Evolutionary conservation across 2,797 vertebrate species (phyloP).

Genomic region (Aulostomus chinensis): DNA sequence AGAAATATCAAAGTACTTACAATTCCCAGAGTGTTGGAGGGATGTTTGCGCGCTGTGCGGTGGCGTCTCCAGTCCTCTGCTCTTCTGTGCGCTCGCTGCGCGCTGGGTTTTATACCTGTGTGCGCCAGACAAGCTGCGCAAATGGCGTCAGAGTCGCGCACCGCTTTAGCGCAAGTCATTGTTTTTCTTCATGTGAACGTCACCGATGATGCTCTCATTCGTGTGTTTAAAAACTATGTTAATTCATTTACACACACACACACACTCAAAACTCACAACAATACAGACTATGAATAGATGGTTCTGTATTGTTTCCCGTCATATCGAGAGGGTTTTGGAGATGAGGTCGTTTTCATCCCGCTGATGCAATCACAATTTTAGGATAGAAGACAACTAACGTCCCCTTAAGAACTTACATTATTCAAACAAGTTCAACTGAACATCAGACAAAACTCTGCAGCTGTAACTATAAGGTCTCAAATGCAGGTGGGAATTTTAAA

Average conservation of each 20-base stretch:
- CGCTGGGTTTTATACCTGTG: constrained; percentile 69
- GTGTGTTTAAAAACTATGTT: constrained; percentile 1
- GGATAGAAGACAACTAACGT: neutral
- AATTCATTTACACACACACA: constrained; percentile 4
- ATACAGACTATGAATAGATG: constrained; percentile 34
- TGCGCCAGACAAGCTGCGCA: constrained; percentile 39
- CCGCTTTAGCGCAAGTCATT: constrained; percentile 47
- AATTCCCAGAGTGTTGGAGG: constrained; percentile 36
- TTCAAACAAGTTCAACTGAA: no score
- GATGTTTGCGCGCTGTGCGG: constrained; percentile 37
- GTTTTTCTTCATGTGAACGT: constrained; percentile 62
- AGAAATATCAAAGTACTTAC: constrained; percentile 65
- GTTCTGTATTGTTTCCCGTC: constrained; percentile 1
- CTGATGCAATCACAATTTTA: no score
- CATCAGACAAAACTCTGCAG: no score
- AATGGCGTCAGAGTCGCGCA: constrained; percentile 63
- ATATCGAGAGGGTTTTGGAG: constrained; percentile 1
- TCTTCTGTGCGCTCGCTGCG: constrained; percentile 43
- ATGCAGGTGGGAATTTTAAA: no score
- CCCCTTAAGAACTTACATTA: neutral
- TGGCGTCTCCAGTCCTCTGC: constrained; percentile 50
- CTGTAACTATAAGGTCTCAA: neutral
- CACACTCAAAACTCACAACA: constrained; percentile 8
- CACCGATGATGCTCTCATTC: constrained; percentile 68
- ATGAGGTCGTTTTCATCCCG: constrained; percentile 1